A percentile compares a stretch with the other conserved stretches of the same genome.
Conservation (phyloP, 2,888 invertebrate species). For the Anthoptus insignis region DNA sequence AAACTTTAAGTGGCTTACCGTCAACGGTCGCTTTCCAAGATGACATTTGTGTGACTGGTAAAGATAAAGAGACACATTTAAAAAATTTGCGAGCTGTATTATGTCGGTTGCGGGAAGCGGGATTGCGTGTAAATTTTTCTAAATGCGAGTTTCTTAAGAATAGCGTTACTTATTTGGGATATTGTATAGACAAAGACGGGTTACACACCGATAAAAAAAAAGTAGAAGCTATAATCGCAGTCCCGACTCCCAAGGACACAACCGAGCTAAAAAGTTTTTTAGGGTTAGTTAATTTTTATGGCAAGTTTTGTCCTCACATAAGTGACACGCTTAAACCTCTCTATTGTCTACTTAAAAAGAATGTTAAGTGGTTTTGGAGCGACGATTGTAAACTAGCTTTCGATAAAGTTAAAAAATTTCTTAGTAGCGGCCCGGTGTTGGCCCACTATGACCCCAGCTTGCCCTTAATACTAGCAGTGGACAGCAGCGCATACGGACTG, state of each 20-base stretch:
- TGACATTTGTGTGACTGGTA: constrained; percentile 45
- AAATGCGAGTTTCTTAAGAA: constrained; percentile 20
- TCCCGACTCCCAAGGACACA: neutral
- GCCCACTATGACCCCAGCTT: constrained; percentile 41
- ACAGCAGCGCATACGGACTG: constrained; percentile 48
- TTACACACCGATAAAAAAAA: neutral
- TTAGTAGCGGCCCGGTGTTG: constrained; percentile 15
- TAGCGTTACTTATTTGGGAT: constrained; percentile 3
- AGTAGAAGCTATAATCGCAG: neutral
- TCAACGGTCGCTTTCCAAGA: constrained; percentile 41
- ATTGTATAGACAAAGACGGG: neutral
- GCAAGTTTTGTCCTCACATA: constrained; percentile 23
- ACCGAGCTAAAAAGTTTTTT: constrained; percentile 6
- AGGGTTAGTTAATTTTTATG: constrained; percentile 34
- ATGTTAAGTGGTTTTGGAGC: neutral
- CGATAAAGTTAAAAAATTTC: constrained; percentile 14
- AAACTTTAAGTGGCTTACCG: constrained; percentile 30
- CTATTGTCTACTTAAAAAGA: constrained; percentile 8
- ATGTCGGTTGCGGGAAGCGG: constrained; percentile 27
- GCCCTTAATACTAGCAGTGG: constrained; percentile 47
- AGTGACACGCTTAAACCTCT: constrained; percentile 25
- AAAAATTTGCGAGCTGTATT: constrained; percentile 36
- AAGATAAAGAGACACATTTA: constrained; percentile 20
- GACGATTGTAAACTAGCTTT: constrained; percentile 24
- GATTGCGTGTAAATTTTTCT: constrained; percentile 39